Evolutionary conservation across 2,888 invertebrate genomes (phyloP).

Genomic region (Antheraea assamensis): DNA sequence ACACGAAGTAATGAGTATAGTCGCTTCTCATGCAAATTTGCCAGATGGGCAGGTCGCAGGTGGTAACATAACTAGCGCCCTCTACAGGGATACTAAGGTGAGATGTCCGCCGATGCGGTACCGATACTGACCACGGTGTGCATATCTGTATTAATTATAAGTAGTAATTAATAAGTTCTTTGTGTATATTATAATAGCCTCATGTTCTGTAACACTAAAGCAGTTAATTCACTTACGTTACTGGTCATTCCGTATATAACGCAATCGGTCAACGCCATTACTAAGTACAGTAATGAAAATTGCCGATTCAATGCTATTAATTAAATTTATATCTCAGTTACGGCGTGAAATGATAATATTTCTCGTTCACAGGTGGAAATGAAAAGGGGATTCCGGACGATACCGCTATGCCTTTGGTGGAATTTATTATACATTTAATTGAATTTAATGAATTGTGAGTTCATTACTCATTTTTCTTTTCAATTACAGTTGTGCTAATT

Average conservation of each 20-base stretch:
- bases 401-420: not conserved
- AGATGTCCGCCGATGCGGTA: no score
- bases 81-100: no score
- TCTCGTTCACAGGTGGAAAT: constrained; percentile 6
- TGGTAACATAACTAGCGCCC: no score
- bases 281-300: constrained; percentile 1
- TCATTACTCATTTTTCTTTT: not conserved
- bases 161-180: no score
- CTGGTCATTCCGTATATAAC: not conserved
- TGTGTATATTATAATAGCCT: not conserved
- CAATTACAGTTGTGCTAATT: no score
- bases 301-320: constrained; percentile 12
- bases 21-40: no score
- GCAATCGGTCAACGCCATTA: not conserved
- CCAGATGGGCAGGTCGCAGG: no score
- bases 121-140: no score
- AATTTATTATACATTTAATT: constrained; percentile 2
- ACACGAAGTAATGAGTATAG: no score
- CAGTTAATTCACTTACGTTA: not conserved
- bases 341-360: not conserved
- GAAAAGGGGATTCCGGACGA: not conserved
- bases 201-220: no score
- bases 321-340: constrained; percentile 13
- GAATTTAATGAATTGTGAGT: not conserved
- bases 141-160: no score